These are phyloP conservation scores for Crocuta crocuta DNA, from an alignment of 2,113 vertebrate species.

Conservation along the genomic window DNA sequence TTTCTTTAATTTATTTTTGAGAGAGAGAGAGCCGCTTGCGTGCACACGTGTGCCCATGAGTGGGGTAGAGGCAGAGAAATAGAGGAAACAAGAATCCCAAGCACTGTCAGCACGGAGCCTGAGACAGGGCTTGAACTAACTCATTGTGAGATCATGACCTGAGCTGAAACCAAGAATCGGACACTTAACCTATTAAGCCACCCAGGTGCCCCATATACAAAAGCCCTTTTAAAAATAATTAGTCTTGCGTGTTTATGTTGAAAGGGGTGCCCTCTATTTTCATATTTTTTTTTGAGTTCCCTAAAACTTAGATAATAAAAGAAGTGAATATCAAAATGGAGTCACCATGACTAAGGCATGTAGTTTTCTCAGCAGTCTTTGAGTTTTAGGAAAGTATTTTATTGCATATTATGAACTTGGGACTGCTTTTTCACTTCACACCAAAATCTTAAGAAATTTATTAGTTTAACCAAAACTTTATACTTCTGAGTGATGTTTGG, in stretches of 20 bases:
- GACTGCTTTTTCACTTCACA: background rate
- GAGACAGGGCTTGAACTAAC: too few relatives aligned
- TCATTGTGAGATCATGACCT: too few relatives aligned
- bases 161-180: too few relatives aligned
- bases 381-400: background rate
- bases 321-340: background rate
- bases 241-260: background rate
- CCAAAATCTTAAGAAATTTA: background rate
- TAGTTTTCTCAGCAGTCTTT: background rate
- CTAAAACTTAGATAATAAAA: background rate
- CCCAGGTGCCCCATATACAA: too few relatives aligned
- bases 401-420: background rate
- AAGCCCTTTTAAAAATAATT: too few relatives aligned
- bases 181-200: too few relatives aligned
- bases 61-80: too few relatives aligned
- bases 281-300: background rate
- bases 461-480: background rate
- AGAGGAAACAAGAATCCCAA: too few relatives aligned
- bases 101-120: too few relatives aligned
- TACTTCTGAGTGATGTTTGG: background rate
- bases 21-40: too few relatives aligned
- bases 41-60: too few relatives aligned
- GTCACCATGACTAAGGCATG: background rate
- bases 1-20: too few relatives aligned
- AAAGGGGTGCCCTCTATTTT: background rate